These are phyloP conservation scores for Solenodon paradoxus DNA, from an alignment of 2,113 vertebrate genomes.

Conservation along the genomic window DNA sequence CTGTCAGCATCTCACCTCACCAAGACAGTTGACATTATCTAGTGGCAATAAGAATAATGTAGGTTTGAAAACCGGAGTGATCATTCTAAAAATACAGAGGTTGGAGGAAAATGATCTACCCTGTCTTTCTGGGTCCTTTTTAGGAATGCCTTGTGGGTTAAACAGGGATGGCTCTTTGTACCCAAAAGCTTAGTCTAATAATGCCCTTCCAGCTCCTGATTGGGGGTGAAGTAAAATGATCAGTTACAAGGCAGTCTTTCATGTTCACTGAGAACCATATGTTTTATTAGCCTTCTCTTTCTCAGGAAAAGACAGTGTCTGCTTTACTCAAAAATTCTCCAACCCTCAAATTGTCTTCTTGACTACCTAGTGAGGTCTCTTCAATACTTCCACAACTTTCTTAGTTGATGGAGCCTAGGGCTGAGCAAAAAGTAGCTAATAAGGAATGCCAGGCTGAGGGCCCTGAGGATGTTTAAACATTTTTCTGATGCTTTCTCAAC, in stretches of 20 bases:
- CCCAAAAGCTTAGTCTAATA: background rate
- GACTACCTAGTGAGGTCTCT: background rate
- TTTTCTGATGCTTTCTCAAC: background rate
- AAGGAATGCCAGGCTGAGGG: background rate
- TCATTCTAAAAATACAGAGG: background rate
- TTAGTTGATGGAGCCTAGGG: background rate
- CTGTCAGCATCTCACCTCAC: background rate
- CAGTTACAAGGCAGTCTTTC: background rate
- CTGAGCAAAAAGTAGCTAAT: background rate
- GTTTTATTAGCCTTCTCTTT: background rate
- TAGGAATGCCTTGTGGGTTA: background rate
- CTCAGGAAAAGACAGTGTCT: conserved; percentile 15
- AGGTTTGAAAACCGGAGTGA: background rate
- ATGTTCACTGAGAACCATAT: background rate
- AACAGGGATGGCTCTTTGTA: background rate
- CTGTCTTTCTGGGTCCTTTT: background rate
- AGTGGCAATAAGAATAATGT: background rate
- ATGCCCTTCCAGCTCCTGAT: background rate
- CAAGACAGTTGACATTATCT: background rate
- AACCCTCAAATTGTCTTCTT: background rate
- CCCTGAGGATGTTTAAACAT: background rate
- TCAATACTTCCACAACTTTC: background rate
- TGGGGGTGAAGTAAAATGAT: background rate
- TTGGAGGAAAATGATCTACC: background rate
- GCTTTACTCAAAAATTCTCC: background rate